Base-by-base conservation (phyloP, 2,113 vertebrate species). In the Boleophthalmus pectinirostris region DNA sequence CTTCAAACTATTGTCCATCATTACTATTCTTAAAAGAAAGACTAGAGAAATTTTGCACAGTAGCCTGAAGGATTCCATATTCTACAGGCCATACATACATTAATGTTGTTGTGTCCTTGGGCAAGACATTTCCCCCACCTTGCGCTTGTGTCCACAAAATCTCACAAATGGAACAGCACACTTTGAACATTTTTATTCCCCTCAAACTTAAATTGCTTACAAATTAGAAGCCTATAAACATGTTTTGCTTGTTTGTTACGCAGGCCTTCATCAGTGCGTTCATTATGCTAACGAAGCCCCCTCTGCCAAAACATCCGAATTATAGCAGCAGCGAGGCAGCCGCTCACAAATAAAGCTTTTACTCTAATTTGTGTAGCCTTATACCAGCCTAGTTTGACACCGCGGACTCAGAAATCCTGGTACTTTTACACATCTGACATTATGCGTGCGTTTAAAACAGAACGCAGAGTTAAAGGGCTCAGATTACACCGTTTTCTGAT, bases 341-440 rank as follows among this genome's bases (percentile, higher is more conserved):
- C 29, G 63, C 49, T 56, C 7, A 43, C 25, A 49, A 67, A 74
- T 29, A 47, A 69, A 64, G 21, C 35, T 60, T 60, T 72, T 68
- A 15, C 72, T 47, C 24, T 46, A 11, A 66, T 78, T 75, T 70
- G 24, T 77, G 78, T 35, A 54, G 25, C 69, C 73, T 75, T 57
- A 38, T 47, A 49, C 45, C 53, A 60, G 80, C 72, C 77, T 73
- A 20, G 56, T 78, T 64, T 73, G 46, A 72, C 60, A 64, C 65
- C 66, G 61, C 16, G 12, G 58, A 69, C 69, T 53, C 25, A 66
- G 21, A 64, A 16, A 23, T 60, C 29, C 13, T 81, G 77, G 70
- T 70, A 57, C 63, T 15, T 29, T 0, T 1, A 65, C 57, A 66
- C 46, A 45, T 66, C 1, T 18, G 49, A 51, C 6, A 51, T 54